A percentile compares a stretch with the other conserved stretches of the same genome.
Evolutionary conservation across 2,888 invertebrate species (phyloP).

Genomic region (Trachelus iudaicus): DNA sequence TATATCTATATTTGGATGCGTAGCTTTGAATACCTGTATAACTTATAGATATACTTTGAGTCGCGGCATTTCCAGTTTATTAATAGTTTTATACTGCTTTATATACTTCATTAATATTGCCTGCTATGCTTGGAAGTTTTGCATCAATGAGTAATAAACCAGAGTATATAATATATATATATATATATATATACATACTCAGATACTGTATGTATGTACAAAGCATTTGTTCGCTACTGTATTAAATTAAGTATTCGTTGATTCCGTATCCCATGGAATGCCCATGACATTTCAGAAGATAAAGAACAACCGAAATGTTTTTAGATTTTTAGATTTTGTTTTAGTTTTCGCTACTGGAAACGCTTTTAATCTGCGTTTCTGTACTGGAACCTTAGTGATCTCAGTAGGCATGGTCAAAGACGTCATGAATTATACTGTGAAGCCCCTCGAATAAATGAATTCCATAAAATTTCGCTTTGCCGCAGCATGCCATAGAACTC

Average conservation of each 20-base stretch:
- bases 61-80: background rate
- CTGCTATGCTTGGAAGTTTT: background rate
- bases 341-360: background rate
- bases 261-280: background rate
- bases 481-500: background rate
- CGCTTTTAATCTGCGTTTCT: background rate
- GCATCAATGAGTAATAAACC: background rate
- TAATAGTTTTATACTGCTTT: background rate
- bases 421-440: background rate
- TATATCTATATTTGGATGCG: background rate
- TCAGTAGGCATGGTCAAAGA: background rate
- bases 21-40: background rate
- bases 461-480: background rate
- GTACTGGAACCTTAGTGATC: background rate
- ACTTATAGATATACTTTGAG: background rate
- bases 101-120: background rate
- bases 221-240: background rate
- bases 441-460: background rate
- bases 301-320: background rate
- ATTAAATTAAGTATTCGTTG: background rate
- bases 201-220: background rate
- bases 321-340: background rate
- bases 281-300: background rate
- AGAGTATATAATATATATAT: background rate
- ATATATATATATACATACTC: background rate